phyloP scores from a whole-genome alignment of 2,797 vertebrate genomes.

The Myripristis jacobus region DNA sequence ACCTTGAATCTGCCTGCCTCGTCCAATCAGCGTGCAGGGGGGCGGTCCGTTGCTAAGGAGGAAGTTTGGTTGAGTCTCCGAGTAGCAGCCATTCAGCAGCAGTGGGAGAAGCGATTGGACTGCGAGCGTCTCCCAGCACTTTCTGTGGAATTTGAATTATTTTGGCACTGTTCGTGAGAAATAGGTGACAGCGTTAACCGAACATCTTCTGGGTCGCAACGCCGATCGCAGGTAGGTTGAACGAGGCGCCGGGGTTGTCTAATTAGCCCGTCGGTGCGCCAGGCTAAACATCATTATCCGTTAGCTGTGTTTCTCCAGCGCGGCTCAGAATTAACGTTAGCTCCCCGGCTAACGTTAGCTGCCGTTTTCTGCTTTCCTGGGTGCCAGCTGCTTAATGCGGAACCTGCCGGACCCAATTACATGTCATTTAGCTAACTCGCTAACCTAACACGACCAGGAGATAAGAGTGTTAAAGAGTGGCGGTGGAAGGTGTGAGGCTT shows the following conservation, averaged over 20 bases:
- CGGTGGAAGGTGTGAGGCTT: background rate
- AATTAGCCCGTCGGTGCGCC: conserved; percentile 24
- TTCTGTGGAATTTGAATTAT: conserved; percentile 80
- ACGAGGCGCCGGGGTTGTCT: background rate
- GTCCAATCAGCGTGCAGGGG: conserved; percentile 61
- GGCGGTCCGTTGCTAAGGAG: conserved; percentile 86
- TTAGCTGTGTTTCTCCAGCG: too few relatives aligned
- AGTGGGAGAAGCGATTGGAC: conserved; percentile 73
- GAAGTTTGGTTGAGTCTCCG: conserved; percentile 78
- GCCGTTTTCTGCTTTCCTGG: background rate
- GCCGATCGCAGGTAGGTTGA: conserved; percentile 72
- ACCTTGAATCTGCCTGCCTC: conserved; percentile 18
- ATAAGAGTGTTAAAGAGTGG: background rate
- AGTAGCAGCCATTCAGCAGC: conserved; percentile 78
- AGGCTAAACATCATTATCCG: conserved; percentile 70
- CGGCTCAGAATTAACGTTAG: conserved; percentile 48
- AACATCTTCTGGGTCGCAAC: conserved; percentile 65
- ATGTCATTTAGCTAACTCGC: conserved; percentile 20
- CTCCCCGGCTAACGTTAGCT: conserved; percentile 26
- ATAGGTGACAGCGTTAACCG: conserved; percentile 51
- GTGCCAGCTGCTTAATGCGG: background rate
- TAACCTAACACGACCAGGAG: background rate
- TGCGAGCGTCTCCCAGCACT: conserved; percentile 55
- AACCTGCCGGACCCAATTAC: background rate
- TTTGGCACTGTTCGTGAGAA: conserved; percentile 52